Conservation (phyloP, 2,888 invertebrate genomes). For the Trichopria drosophilae region DNA sequence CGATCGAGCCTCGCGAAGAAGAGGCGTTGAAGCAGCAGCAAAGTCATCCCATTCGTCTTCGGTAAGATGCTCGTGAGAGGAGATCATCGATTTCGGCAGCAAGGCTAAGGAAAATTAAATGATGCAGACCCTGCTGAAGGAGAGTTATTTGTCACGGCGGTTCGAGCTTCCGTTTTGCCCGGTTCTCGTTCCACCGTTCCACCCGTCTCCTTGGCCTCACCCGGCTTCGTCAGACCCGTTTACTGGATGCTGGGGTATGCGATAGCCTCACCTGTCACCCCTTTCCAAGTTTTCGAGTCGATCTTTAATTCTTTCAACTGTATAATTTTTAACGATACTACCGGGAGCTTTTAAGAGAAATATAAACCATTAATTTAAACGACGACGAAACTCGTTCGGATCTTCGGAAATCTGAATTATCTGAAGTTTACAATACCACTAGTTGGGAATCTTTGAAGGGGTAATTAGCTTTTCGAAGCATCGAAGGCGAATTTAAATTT, state of each 20-base stretch:
- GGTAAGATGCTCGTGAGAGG: slow-evolving; percentile 53
- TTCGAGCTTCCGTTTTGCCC: slow-evolving; percentile 19
- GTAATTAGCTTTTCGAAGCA: no score
- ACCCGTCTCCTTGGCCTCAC: slow-evolving; percentile 17
- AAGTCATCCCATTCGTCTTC: slow-evolving; percentile 57
- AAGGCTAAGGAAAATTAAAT: slow-evolving; percentile 58
- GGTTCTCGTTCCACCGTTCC: slow-evolving; percentile 25
- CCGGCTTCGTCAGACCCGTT: neutral
- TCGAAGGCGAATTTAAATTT: no score
- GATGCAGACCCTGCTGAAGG: slow-evolving; percentile 56
- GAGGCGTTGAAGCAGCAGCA: slow-evolving; percentile 52
- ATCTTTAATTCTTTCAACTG: no score
- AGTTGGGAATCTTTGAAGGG: no score
- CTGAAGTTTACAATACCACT: no score
- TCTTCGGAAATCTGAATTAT: no score
- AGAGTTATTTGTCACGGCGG: slow-evolving; percentile 54
- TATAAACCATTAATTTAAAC: no score
- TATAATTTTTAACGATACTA: no score
- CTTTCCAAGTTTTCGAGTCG: slow-evolving; percentile 22
- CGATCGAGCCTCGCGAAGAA: slow-evolving; percentile 47
- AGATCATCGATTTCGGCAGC: slow-evolving; percentile 56
- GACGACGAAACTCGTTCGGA: no score
- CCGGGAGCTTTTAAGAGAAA: no score
- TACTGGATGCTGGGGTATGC: no score
- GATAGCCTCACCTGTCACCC: slow-evolving; percentile 17